phyloP scores from a whole-genome alignment of 1,140 invertebrate species.

The Venustaconcha ellipsiformis region DNA sequence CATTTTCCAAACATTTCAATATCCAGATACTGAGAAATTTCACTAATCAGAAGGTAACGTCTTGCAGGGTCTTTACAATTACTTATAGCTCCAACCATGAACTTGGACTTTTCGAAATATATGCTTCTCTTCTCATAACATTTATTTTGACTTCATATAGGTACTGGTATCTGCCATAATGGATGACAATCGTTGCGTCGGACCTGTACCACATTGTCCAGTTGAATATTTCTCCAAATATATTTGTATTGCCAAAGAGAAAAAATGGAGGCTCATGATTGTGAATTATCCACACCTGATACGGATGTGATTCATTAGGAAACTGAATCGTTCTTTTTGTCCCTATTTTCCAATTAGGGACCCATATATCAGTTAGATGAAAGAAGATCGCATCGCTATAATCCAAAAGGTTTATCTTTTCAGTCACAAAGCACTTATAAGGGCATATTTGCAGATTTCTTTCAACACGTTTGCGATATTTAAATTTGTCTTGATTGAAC shows the following conservation, averaged over 20 bases:
- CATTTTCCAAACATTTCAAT: slow-evolving; percentile 78
- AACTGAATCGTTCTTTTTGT: slow-evolving; percentile 21
- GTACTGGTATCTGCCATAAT: slow-evolving; percentile 33
- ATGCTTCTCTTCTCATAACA: slow-evolving; percentile 14
- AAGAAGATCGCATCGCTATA: slow-evolving; percentile 58
- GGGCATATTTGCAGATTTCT: slow-evolving; percentile 8
- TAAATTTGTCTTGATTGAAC: no score
- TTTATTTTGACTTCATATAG: slow-evolving; percentile 19
- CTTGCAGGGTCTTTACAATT: slow-evolving; percentile 74
- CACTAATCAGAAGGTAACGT: slow-evolving; percentile 71
- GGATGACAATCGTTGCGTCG: slow-evolving; percentile 46
- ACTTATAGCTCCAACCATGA: slow-evolving; percentile 76
- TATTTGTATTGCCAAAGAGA: slow-evolving; percentile 29
- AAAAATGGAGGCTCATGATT: slow-evolving; percentile 50
- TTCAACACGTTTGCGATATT: background rate
- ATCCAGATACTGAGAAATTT: slow-evolving; percentile 72
- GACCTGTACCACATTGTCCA: slow-evolving; percentile 54
- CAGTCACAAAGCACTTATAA: slow-evolving; percentile 43
- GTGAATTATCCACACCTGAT: slow-evolving; percentile 52
- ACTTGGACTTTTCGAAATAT: slow-evolving; percentile 30
- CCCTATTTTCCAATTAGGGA: slow-evolving; percentile 20
- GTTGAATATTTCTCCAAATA: slow-evolving; percentile 46
- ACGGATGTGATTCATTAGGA: slow-evolving; percentile 32
- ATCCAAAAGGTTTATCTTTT: slow-evolving; percentile 34
- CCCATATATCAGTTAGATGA: slow-evolving; percentile 40